Percentiles rank a stretch among this genome's conserved stretches.
Conservation (phyloP, 2,888 invertebrate genomes). For the Nemotelus pantherinus region DNA sequence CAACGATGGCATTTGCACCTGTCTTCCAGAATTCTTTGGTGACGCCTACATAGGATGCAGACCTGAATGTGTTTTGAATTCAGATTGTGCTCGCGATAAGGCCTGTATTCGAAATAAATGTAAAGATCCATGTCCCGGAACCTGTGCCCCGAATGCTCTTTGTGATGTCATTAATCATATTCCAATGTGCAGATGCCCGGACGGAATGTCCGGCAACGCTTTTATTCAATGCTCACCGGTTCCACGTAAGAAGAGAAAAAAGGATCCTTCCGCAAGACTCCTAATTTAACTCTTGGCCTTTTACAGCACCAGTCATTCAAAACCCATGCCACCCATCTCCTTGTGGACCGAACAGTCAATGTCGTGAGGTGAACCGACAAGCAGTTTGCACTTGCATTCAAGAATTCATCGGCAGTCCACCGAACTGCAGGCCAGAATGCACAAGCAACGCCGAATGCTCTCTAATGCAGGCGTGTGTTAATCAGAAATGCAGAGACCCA, state of each 20-base stretch:
- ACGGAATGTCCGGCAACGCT: slow-evolving; percentile 73
- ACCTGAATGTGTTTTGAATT: slow-evolving; percentile 80
- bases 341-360: slow-evolving; percentile 80
- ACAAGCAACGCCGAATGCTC: slow-evolving; percentile 78
- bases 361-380: slow-evolving; percentile 61
- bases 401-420: slow-evolving; percentile 75
- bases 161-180: slow-evolving; percentile 78
- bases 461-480: slow-evolving; percentile 75
- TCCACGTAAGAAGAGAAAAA: slow-evolving; percentile 29
- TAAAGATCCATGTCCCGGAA: slow-evolving; percentile 77
- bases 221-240: slow-evolving; percentile 68
- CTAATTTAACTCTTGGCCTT: neutral
- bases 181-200: slow-evolving; percentile 75
- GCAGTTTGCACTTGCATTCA: slow-evolving; percentile 78
- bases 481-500: slow-evolving; percentile 80
- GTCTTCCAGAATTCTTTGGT: slow-evolving; percentile 71
- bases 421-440: slow-evolving; percentile 79
- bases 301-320: slow-evolving; percentile 46
- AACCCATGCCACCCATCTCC: slow-evolving; percentile 70
- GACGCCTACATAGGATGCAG: slow-evolving; percentile 75
- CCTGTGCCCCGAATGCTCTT: slow-evolving; percentile 75
- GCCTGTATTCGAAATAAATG: slow-evolving; percentile 78
- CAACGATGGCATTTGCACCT: slow-evolving; percentile 70
- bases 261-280: neutral
- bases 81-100: slow-evolving; percentile 70